Percentiles rank a stretch among this genome's conserved stretches.
These are phyloP conservation scores for Coenobita brevimanus DNA, from an alignment of 1,140 invertebrate species.

Conservation along the genomic window DNA sequence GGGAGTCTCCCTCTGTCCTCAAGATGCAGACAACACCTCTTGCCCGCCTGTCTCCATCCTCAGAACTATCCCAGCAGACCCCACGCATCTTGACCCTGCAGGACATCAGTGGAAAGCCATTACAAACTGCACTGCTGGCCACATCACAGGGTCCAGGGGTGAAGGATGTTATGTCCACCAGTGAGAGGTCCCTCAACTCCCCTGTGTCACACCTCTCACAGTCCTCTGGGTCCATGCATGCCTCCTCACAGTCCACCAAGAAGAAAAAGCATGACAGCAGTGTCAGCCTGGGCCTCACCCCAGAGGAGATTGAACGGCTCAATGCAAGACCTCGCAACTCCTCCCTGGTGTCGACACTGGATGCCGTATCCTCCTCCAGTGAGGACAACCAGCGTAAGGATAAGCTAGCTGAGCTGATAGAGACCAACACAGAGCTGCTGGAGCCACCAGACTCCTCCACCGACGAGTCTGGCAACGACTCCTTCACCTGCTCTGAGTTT, in stretches of 20 bases:
- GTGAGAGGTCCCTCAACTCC: constrained; percentile 90
- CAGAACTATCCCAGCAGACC: constrained; percentile 91
- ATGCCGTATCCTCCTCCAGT: constrained; percentile 93
- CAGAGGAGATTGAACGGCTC: constrained; percentile 81
- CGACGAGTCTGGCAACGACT: constrained; percentile 96
- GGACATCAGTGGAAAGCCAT: constrained; percentile 93
- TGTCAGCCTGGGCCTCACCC: constrained; percentile 84
- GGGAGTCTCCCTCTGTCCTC: constrained; percentile 74
- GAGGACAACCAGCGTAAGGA: constrained; percentile 77
- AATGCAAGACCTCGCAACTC: constrained; percentile 89
- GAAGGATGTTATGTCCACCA: constrained; percentile 81
- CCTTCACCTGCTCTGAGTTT: constrained; percentile 98
- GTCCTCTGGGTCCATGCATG: constrained; percentile 78
- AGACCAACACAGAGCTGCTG: constrained; percentile 73
- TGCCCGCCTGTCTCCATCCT: constrained; percentile 91
- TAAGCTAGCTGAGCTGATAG: constrained; percentile 73
- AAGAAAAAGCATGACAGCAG: constrained; percentile 71
- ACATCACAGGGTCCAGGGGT: constrained; percentile 80
- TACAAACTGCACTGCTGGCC: constrained; percentile 89
- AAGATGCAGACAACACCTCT: constrained; percentile 88
- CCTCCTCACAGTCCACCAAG: constrained; percentile 77
- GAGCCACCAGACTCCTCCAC: constrained; percentile 81
- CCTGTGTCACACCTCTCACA: constrained; percentile 90
- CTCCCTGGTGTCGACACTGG: constrained; percentile 88
- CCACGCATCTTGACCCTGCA: constrained; percentile 92